These are phyloP conservation scores for Strix uralensis DNA, from an alignment of 2,113 vertebrate species.

Conservation along the genomic window DNA sequence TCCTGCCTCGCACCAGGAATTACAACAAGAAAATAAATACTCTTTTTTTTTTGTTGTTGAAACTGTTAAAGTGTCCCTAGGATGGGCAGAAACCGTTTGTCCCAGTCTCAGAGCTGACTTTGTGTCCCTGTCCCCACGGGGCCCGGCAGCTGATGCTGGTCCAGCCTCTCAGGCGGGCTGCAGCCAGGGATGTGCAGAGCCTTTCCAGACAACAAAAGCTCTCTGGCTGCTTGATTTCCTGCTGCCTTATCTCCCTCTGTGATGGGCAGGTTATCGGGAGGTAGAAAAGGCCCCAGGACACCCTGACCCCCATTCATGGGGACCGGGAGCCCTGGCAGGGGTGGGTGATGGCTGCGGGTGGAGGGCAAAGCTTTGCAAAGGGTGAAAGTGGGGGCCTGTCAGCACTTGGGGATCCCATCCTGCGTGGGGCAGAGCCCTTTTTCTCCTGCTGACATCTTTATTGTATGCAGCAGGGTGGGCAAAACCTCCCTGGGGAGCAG, in stretches of 20 bases:
- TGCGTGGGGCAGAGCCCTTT: not conserved
- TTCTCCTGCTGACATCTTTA: not conserved
- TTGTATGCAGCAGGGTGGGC: accelerated
- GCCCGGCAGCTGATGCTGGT: accelerated
- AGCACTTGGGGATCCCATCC: not conserved
- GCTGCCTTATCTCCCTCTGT: not conserved
- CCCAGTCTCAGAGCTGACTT: not conserved
- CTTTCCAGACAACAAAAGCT: conserved; percentile 4
- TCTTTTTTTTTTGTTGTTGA: not conserved
- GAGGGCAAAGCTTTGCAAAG: not conserved
- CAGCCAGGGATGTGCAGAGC: not conserved
- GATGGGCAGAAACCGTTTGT: not conserved
- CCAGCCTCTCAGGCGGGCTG: not conserved
- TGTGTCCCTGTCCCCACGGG: not conserved
- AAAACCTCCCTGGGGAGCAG: not conserved
- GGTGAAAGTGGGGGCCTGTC: accelerated
- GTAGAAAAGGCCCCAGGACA: not conserved
- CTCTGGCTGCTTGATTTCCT: not conserved
- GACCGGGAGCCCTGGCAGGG: not conserved
- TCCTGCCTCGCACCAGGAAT: not conserved
- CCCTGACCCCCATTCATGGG: not conserved
- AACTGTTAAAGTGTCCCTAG: not conserved
- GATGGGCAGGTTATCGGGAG: not conserved
- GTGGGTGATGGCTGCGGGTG: not conserved
- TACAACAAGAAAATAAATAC: not conserved